Evolutionary conservation across 2,797 vertebrate species (phyloP), one percentile per base, ranked within the genome.

Genomic region (Muraenolepis orangiensis): DNA sequence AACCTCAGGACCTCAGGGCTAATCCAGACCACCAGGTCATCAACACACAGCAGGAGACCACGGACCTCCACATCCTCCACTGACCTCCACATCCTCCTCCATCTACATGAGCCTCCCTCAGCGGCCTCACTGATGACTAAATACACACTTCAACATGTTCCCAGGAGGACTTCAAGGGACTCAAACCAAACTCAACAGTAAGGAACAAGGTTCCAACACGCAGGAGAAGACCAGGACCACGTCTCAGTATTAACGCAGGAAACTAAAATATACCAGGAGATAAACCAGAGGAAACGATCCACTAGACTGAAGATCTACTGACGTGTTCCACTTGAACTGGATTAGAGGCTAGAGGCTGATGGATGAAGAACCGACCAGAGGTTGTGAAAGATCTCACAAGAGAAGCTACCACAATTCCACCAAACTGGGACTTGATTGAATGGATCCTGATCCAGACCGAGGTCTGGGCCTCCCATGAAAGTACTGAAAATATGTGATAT

Each of bases 1-100:
- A 91, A 87, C 84, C 91, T 85, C 71, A n/a, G n/a, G n/a, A 30
- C 42, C 76, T 75, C 30, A 74, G 79, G 86, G 80, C 82, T 84
- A 80, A 72, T 83, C 80, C 76, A 77, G 78, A 83, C 76, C 84
- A 76, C n/a, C 6, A 69, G 73, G 74, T 72, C 42, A 28, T 86
- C 86, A 78, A 77, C 75, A 75, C 73, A 77, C 76, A 84, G 77
- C 73, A 72, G 69, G 3, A 69, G 18, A 69, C 67, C 67, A 30
- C 51, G 20, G 18, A 23, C 51, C 20, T n/a, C 51, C 23, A n/a
- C n/a, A n/a, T n/a, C n/a, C n/a, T n/a, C n/a, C n/a, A n/a, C n/a
- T 23, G 51, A 57, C 51, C 20, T n/a, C n/a, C 51, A 4, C 51
- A 57, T 57, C 51, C 51, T 6, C n/a, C 20, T n/a, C 20, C 6